Base-by-base conservation (phyloP, 2,797 vertebrate genomes). In the Triplophysa bombifrons region DNA sequence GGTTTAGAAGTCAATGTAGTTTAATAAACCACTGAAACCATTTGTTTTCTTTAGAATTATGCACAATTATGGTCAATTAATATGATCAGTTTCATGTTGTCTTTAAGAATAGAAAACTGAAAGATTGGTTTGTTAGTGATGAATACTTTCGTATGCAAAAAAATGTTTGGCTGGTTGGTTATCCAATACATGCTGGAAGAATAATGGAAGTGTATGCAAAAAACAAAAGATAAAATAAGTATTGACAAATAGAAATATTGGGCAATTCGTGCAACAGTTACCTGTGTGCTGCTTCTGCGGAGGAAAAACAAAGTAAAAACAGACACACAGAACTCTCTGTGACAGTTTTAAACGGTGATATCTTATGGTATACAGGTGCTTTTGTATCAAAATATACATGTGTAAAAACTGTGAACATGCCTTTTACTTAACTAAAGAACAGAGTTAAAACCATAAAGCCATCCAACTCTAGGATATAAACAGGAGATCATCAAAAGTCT, bases 221-320 rank as follows among this genome's bases (percentile, higher is more conserved):
- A 66, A 17, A n/a, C 41, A 12, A 66, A 55, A 66, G 2, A 30
- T 6, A 53, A 19, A 38, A 79, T 25, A 60, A 44, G 30, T 5
- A 27, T 60, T 60, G 51, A 58, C 22, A 34, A 13, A 10, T 8
- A 41, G 2, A 69, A 11, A 13, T n/a, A 9, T 6, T 27, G 25
- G 13, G 41, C 27, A 38, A 74, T 19, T 4, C 53, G 9, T n/a
- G 44, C 67, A 53, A 2, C 3, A 14, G 73, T 78, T 78, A 83
- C 76, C 81, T 74, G 76, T 50, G n/a, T 7, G 41, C 22, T 25
- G 71, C 14, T 17, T 65, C 79, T 74, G 71, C 20, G 46, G 76
- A 70, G 75, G 63, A 79, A 78, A 10, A 72, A 76, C 74, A 72
- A 16, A 85, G 72, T 80, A 76, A 69, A 78, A 25, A 63, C n/a